These are phyloP conservation scores for Drosophila sp. DNA, from an alignment of 1,140 invertebrate species.

Conservation along the genomic window DNA sequence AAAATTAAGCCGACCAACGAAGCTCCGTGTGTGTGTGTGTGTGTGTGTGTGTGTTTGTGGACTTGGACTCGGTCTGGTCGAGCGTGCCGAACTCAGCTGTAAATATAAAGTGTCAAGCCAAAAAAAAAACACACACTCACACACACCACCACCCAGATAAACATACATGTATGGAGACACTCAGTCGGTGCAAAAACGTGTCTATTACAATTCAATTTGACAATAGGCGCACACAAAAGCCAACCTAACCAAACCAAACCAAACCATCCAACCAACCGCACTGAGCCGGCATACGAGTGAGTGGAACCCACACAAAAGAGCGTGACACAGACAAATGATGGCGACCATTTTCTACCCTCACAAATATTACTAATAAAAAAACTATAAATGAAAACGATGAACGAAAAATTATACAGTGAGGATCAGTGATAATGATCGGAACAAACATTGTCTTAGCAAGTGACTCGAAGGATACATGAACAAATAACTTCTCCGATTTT, in stretches of 20 bases:
- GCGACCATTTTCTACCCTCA: conserved; percentile 9
- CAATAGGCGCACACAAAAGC: conserved; percentile 80
- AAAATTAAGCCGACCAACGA: conserved; percentile 63
- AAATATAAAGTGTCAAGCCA: conserved; percentile 74
- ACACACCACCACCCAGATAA: not conserved
- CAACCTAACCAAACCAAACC: conserved; percentile 60
- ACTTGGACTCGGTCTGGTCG: conserved; percentile 43
- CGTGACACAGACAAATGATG: conserved; percentile 7
- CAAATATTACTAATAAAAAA: too few species aligned
- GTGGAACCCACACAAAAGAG: conserved; percentile 17
- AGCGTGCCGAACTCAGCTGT: conserved; percentile 72
- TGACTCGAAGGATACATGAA: too few species aligned
- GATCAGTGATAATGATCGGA: too few species aligned
- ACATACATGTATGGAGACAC: conserved; percentile 1
- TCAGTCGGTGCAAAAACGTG: conserved; percentile 65
- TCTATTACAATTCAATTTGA: conserved; percentile 82
- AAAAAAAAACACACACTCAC: conserved; percentile 27
- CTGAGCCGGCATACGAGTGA: conserved; percentile 49
- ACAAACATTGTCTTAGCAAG: too few species aligned
- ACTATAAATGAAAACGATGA: too few species aligned
- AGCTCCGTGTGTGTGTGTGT: not conserved
- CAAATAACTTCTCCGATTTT: too few species aligned
- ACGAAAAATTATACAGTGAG: too few species aligned
- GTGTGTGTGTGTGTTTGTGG: not conserved
- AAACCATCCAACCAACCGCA: conserved; percentile 63